Evolutionary conservation across 2,888 invertebrate species (phyloP).

Genomic region (Rutpela maculata): DNA sequence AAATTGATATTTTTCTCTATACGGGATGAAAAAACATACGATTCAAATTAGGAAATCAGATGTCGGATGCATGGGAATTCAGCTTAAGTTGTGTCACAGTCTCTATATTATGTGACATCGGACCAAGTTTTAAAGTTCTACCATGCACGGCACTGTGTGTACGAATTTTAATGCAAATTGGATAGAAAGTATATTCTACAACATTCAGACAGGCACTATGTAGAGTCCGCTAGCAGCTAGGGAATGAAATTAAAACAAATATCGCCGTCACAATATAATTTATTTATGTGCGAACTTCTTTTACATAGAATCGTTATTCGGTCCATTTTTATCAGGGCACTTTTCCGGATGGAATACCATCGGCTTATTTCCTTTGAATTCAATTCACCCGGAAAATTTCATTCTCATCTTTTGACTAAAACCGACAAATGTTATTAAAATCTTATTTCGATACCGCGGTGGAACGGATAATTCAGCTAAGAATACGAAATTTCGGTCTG

Average conservation of each 20-base stretch:
- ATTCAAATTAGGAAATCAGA: too few species aligned
- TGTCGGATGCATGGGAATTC: too few species aligned
- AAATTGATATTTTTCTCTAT: too few species aligned
- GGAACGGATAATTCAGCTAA: slow-evolving; percentile 5
- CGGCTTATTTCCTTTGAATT: background rate
- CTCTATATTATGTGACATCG: too few species aligned
- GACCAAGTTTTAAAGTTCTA: too few species aligned
- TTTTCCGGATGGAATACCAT: slow-evolving; percentile 26
- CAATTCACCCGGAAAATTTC: slow-evolving; percentile 24
- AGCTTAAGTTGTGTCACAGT: too few species aligned
- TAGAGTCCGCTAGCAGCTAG: background rate
- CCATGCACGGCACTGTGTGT: too few species aligned
- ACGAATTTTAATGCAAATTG: too few species aligned
- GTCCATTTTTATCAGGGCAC: background rate
- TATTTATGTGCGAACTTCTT: background rate
- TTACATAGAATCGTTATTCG: background rate
- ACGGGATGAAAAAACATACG: too few species aligned
- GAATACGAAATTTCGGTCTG: background rate
- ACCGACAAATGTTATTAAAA: slow-evolving; percentile 41
- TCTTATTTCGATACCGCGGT: slow-evolving; percentile 34
- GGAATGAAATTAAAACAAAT: background rate
- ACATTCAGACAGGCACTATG: background rate
- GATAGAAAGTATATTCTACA: background rate
- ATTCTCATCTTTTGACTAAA: slow-evolving; percentile 23
- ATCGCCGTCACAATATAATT: background rate